Conservation (phyloP, 2,113 vertebrate genomes). For the Sander lucioperca region DNA sequence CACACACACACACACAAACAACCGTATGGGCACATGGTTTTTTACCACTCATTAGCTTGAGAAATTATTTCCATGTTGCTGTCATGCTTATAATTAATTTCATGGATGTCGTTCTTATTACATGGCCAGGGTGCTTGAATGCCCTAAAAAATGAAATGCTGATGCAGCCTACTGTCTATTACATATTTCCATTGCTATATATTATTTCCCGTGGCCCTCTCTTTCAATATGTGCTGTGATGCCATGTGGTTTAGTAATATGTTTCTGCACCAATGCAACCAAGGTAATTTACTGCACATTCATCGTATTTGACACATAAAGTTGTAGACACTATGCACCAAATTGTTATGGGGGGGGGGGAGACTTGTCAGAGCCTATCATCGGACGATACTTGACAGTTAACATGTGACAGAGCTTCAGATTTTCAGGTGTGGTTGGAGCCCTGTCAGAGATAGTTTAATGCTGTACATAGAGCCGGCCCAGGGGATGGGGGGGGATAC, state of each 20-base stretch:
- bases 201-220: background rate
- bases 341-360: background rate
- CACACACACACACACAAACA: too few relatives aligned
- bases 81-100: constrained; percentile 36
- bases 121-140: background rate
- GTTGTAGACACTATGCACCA: background rate
- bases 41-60: constrained; percentile 31
- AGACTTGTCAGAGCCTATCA: background rate
- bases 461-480: background rate
- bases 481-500: background rate
- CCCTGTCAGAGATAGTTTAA: constrained; percentile 16
- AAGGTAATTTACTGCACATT: constrained; percentile 1
- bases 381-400: background rate
- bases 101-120: constrained; percentile 24
- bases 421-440: constrained; percentile 16
- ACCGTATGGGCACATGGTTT: constrained; percentile 7
- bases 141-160: constrained; percentile 8
- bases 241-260: background rate
- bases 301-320: background rate
- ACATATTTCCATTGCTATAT: constrained; percentile 7
- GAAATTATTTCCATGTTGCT: constrained; percentile 33
- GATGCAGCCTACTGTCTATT: background rate
- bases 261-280: constrained; percentile 6
- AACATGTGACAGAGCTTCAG: background rate
- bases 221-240: constrained; percentile 1